Percentiles rank a stretch among this genome's conserved stretches.
These are phyloP conservation scores for Lepus townsendii DNA, from an alignment of 2,797 vertebrate genomes.

Conservation along the genomic window DNA sequence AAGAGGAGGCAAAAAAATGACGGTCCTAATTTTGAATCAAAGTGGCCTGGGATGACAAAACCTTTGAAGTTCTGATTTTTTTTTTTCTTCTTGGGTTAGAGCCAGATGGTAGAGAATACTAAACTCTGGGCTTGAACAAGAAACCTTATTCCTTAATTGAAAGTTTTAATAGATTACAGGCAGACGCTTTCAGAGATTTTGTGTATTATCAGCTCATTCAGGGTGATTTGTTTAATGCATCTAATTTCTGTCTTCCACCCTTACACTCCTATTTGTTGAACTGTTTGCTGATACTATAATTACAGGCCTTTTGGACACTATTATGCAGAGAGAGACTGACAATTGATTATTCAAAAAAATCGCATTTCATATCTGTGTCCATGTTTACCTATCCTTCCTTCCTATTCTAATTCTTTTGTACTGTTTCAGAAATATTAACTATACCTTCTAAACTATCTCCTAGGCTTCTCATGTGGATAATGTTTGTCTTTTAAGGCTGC, in stretches of 20 bases:
- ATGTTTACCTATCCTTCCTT: not conserved
- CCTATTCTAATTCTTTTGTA: not conserved
- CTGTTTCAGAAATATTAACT: not conserved
- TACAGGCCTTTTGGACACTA: not conserved
- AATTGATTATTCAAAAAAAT: not conserved
- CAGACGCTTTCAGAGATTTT: not conserved
- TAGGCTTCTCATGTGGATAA: not conserved
- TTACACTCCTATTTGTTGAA: not conserved
- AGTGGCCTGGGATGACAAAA: not conserved
- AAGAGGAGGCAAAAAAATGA: not conserved
- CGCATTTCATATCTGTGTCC: not conserved
- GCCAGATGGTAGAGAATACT: not conserved
- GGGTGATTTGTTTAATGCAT: not conserved
- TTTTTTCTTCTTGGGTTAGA: not conserved
- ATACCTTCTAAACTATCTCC: not conserved
- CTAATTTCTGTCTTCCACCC: not conserved
- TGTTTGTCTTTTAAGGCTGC: not conserved
- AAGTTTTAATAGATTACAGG: not conserved
- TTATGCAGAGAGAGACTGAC: not conserved
- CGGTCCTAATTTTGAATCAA: not conserved
- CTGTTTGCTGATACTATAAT: not conserved
- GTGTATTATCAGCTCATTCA: not conserved
- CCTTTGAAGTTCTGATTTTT: not conserved
- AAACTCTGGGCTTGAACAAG: not conserved
- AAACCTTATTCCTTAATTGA: not conserved